phyloP scores from a whole-genome alignment of 2,888 invertebrate genomes.

The Molorchus minor region DNA sequence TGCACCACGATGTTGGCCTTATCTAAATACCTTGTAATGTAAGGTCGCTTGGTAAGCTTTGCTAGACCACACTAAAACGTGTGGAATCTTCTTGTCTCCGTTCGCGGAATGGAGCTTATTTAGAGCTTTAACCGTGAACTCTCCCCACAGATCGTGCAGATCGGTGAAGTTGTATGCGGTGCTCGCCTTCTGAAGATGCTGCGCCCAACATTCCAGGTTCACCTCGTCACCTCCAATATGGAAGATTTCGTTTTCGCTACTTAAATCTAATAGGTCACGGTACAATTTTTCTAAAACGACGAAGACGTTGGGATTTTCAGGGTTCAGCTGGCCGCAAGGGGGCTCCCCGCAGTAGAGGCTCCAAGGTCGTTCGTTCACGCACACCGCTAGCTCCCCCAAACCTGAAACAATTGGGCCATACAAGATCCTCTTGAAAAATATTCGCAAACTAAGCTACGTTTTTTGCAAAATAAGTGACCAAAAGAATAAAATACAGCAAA shows the following conservation, averaged over 20 bases:
- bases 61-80: slow-evolving; percentile 79
- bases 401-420: slow-evolving; percentile 34
- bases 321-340: slow-evolving; percentile 87
- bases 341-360: slow-evolving; percentile 83
- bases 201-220: slow-evolving; percentile 81
- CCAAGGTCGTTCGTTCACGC: slow-evolving; percentile 82
- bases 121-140: slow-evolving; percentile 75
- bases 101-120: slow-evolving; percentile 70
- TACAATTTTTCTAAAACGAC: slow-evolving; percentile 78
- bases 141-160: slow-evolving; percentile 80
- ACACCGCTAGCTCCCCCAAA: slow-evolving; percentile 80
- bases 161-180: slow-evolving; percentile 72
- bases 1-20: slow-evolving; percentile 72
- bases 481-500: no score
- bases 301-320: slow-evolving; percentile 81
- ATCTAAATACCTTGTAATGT: slow-evolving; percentile 64
- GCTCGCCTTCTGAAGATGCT: slow-evolving; percentile 57
- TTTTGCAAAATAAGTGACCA: no score
- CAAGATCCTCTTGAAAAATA: no score
- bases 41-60: slow-evolving; percentile 78
- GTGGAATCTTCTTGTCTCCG: slow-evolving; percentile 65
- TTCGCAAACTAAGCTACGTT: no score
- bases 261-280: slow-evolving; percentile 77
- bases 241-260: slow-evolving; percentile 80
- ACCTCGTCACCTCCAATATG: slow-evolving; percentile 88